Conservation (phyloP, 1,140 invertebrate species). For the Micrasema longulum region DNA sequence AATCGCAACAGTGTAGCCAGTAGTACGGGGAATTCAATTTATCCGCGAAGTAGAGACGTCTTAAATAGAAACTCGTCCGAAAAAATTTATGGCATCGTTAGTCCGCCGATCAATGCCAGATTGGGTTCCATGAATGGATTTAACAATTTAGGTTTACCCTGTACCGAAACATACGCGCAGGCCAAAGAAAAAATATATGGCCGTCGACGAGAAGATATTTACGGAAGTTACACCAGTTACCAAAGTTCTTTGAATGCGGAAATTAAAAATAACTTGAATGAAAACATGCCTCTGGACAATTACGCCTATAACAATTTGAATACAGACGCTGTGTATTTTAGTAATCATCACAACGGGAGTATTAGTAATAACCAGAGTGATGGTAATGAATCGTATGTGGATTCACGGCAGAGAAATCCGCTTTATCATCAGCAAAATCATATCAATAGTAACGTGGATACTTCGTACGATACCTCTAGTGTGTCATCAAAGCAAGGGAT, state of each 20-base stretch:
- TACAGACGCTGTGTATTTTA: constrained; percentile 23
- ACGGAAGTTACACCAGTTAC: constrained; percentile 61
- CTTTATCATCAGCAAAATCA: constrained; percentile 37
- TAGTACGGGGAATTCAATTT: constrained; percentile 56
- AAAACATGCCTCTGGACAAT: constrained; percentile 6
- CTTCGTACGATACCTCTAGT: constrained; percentile 41
- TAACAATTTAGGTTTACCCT: constrained; percentile 59
- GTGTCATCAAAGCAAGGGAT: constrained; percentile 46
- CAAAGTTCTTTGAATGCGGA: constrained; percentile 42
- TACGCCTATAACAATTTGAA: constrained; percentile 23
- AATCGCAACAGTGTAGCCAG: constrained; percentile 55
- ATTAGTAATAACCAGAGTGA: constrained; percentile 7
- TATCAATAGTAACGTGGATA: constrained; percentile 33
- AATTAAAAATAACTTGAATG: constrained; percentile 19
- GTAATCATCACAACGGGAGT: constrained; percentile 5
- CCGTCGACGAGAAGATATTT: constrained; percentile 62
- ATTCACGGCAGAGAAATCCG: constrained; percentile 12
- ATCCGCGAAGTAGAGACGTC: constrained; percentile 31
- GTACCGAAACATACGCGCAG: constrained; percentile 60
- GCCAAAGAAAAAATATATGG: constrained; percentile 64
- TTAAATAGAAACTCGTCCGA: constrained; percentile 30
- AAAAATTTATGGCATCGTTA: constrained; percentile 38
- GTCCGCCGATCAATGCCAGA: constrained; percentile 3
- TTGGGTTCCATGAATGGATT: constrained; percentile 14
- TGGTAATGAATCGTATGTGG: neutral